Conservation (phyloP, 2,888 invertebrate genomes). For the Linnaemya vulpina region DNA sequence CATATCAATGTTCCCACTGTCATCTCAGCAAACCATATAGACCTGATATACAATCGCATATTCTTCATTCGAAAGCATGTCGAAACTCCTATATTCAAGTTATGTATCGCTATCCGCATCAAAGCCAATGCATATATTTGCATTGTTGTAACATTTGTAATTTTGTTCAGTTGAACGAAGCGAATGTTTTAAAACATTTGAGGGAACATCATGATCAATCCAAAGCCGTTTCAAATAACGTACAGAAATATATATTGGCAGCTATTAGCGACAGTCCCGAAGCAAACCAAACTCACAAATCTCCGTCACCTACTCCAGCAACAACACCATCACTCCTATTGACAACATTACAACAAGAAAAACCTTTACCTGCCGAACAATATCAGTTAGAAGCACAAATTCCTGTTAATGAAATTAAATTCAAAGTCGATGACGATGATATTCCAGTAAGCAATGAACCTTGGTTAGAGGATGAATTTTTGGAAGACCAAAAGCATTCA, state of each 20-base stretch:
- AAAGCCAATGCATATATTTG: slow-evolving; percentile 74
- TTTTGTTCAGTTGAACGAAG: slow-evolving; percentile 76
- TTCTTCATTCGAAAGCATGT: slow-evolving; percentile 73
- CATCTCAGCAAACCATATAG: slow-evolving; percentile 73
- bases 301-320: not conserved
- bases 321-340: not conserved
- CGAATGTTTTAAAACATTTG: slow-evolving; percentile 75
- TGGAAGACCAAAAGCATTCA: slow-evolving; percentile 25
- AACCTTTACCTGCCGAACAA: not conserved
- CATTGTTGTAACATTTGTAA: slow-evolving; percentile 75
- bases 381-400: not conserved
- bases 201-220: slow-evolving; percentile 74
- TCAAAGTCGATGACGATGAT: slow-evolving; percentile 65
- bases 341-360: not conserved
- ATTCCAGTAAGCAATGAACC: slow-evolving; percentile 69
- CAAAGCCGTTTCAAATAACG: slow-evolving; percentile 60
- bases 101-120: slow-evolving; percentile 74
- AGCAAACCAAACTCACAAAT: slow-evolving; percentile 21
- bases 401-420: slow-evolving; percentile 17
- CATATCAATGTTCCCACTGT: slow-evolving; percentile 74
- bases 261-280: slow-evolving; percentile 72
- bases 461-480: slow-evolving; percentile 56
- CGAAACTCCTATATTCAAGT: slow-evolving; percentile 70
- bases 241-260: slow-evolving; percentile 74
- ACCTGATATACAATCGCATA: slow-evolving; percentile 74